These are phyloP conservation scores for Endomychus coccineus DNA, from an alignment of 2,888 invertebrate genomes.

Conservation along the genomic window DNA sequence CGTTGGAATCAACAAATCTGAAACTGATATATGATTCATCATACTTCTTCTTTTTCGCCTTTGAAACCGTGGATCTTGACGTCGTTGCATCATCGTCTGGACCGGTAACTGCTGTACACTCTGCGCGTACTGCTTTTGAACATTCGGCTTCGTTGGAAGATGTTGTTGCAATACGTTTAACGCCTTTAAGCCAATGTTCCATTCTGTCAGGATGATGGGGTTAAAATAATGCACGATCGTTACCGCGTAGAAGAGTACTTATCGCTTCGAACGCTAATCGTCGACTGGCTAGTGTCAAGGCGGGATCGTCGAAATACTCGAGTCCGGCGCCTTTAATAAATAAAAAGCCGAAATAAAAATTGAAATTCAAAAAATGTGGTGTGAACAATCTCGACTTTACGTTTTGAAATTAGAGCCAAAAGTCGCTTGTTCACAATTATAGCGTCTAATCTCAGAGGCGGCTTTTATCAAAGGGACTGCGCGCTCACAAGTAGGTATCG, in stretches of 20 bases:
- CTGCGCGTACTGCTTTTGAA: no score
- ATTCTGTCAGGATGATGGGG: neutral
- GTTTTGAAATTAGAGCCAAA: no score
- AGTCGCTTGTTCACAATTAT: no score
- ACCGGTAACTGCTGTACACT: no score
- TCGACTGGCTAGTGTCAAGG: neutral
- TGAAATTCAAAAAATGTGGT: neutral
- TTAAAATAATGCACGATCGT: neutral
- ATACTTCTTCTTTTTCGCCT: neutral
- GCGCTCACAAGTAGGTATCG: no score
- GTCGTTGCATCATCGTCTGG: neutral
- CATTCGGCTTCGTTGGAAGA: no score
- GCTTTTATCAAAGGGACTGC: conserved; percentile 1
- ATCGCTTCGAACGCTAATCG: neutral
- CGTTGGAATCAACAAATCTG: conserved; percentile 1
- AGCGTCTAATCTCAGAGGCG: no score
- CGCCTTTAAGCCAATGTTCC: no score
- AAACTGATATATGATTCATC: no score
- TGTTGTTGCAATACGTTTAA: no score
- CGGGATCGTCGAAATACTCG: neutral
- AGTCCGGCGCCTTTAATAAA: neutral
- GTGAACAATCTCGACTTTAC: neutral
- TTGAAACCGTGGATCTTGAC: neutral
- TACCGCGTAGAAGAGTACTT: neutral
- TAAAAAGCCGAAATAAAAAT: no score